These are phyloP conservation scores for Apus apus DNA, from an alignment of 2,113 vertebrate genomes.

Conservation along the genomic window DNA sequence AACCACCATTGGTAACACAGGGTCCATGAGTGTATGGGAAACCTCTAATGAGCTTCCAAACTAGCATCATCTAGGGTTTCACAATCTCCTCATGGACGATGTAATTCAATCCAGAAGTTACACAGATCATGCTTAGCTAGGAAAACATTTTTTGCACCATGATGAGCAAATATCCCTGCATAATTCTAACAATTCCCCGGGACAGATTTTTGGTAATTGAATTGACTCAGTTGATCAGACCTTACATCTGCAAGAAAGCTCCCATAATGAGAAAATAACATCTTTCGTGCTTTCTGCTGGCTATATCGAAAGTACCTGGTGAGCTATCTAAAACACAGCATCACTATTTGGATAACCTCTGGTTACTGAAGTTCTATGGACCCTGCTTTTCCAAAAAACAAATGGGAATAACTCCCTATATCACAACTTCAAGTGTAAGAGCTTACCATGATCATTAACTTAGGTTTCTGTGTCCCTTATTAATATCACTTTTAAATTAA, in stretches of 20 bases:
- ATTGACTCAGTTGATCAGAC: background rate
- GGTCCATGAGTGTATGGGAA: background rate
- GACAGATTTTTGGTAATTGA: background rate
- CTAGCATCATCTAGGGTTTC: background rate
- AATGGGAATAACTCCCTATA: background rate
- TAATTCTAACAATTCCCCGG: background rate
- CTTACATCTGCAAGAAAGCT: background rate
- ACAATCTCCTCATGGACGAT: background rate
- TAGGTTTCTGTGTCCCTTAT: background rate
- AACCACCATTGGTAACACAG: fast-evolving
- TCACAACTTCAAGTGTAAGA: background rate
- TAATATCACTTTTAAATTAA: background rate
- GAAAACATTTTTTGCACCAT: background rate
- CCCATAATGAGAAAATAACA: background rate
- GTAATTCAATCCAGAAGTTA: background rate
- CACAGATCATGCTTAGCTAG: background rate
- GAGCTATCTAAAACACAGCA: background rate
- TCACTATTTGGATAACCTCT: background rate
- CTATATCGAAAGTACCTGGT: background rate
- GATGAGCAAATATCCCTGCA: background rate
- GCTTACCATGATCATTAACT: background rate
- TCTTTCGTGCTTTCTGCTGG: background rate
- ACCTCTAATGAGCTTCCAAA: background rate
- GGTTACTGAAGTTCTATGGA: background rate
- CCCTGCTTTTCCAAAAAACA: background rate